Evolutionary conservation across 2,113 vertebrate species (phyloP).

Genomic region (Bucco capensis): DNA sequence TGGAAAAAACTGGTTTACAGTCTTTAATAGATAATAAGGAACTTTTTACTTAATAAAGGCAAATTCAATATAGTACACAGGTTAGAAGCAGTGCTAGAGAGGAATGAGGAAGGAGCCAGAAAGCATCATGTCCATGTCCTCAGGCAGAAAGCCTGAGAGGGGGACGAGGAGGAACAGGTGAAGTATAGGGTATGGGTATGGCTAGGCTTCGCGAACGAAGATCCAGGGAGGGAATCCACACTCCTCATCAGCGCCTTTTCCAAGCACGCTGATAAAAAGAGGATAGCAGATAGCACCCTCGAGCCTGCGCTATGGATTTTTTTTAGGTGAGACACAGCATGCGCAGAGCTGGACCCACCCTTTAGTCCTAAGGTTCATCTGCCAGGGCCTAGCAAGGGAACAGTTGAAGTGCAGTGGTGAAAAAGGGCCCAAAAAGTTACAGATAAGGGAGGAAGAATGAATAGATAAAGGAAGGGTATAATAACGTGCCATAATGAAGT

Average conservation of each 20-base stretch:
- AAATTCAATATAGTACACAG: background rate
- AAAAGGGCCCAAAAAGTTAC: background rate
- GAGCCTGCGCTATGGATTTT: no score
- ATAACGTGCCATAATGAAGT: background rate
- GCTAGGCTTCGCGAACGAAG: no score
- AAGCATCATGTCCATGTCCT: background rate
- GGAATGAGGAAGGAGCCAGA: background rate
- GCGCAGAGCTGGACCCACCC: no score
- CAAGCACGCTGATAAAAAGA: no score
- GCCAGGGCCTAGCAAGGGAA: no score
- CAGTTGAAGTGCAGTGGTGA: background rate
- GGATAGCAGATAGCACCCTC: no score
- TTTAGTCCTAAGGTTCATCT: no score
- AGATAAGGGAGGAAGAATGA: background rate
- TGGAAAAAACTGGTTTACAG: background rate
- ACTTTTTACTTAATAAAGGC: background rate
- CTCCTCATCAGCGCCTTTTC: no score
- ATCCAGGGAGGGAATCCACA: no score
- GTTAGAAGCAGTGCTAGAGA: background rate
- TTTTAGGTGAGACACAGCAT: no score
- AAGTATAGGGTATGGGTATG: no score
- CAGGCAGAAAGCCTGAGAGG: background rate
- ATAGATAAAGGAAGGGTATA: background rate
- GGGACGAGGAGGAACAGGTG: no score
- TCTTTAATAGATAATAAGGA: background rate